A percentile compares a stretch with the other conserved stretches of the same genome.
These are phyloP conservation scores for Eupithecia abbreviata DNA, from an alignment of 2,888 invertebrate species.

Conservation along the genomic window DNA sequence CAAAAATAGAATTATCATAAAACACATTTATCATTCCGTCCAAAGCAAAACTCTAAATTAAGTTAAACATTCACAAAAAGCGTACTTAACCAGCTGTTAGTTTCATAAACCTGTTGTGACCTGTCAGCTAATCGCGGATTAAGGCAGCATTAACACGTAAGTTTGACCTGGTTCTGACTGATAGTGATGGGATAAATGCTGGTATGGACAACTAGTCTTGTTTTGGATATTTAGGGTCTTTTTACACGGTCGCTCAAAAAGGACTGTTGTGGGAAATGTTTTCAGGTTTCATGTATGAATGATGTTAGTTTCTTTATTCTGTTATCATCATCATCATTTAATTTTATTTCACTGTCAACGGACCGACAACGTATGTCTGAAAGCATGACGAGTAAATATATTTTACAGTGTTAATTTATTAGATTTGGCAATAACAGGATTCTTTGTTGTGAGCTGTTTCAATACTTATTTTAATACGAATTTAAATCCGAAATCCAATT, in stretches of 20 bases:
- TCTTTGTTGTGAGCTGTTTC: background rate
- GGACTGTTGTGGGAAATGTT: background rate
- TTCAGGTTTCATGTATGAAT: background rate
- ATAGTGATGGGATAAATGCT: slow-evolving; percentile 3
- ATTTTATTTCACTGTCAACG: too few relatives aligned
- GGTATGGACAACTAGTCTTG: background rate
- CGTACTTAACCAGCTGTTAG: slow-evolving; percentile 10
- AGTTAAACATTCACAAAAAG: slow-evolving; percentile 5
- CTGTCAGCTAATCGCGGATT: slow-evolving; percentile 12
- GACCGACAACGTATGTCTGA: too few relatives aligned
- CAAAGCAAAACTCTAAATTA: background rate
- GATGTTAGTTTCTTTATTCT: background rate
- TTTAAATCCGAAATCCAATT: background rate
- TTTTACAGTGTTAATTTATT: background rate
- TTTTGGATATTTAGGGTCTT: background rate
- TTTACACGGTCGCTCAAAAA: background rate
- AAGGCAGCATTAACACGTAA: slow-evolving; percentile 11
- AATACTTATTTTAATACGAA: background rate
- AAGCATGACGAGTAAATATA: background rate
- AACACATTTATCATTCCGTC: background rate
- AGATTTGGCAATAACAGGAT: too few relatives aligned
- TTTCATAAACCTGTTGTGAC: slow-evolving; percentile 15
- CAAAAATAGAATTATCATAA: background rate
- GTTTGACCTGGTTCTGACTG: slow-evolving; percentile 7
- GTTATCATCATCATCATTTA: too few relatives aligned